Conservation (phyloP, 2,797 vertebrate species). For the Ibycter americanus region DNA sequence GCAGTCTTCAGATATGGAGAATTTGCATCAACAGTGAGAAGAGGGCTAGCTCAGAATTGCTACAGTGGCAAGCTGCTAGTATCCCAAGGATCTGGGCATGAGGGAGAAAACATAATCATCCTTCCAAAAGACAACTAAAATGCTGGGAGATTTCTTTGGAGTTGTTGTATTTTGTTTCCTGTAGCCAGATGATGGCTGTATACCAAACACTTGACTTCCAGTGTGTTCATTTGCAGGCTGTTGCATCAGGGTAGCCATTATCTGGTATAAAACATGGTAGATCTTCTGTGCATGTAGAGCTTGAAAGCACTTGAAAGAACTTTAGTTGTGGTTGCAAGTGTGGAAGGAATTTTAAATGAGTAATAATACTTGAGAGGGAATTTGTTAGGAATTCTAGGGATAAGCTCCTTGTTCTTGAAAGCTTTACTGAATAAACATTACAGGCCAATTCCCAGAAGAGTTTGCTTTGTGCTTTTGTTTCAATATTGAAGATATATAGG, state of each 20-base stretch:
- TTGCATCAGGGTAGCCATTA: neutral
- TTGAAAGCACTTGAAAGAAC: neutral
- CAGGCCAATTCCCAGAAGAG: neutral
- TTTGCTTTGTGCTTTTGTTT: neutral
- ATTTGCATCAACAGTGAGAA: neutral
- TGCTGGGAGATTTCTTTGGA: neutral
- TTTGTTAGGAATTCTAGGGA: constrained; percentile 33
- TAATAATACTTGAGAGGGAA: neutral
- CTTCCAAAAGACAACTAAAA: neutral
- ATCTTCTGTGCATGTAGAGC: neutral
- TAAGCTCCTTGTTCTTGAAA: constrained; percentile 4
- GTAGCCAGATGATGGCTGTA: neutral
- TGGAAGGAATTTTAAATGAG: constrained; percentile 29
- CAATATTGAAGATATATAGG: neutral
- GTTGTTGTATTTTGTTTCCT: neutral
- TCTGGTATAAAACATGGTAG: neutral
- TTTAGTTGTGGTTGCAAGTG: neutral
- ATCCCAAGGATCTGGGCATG: neutral
- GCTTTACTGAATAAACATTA: neutral
- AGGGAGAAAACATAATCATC: neutral
- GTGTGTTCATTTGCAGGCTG: neutral
- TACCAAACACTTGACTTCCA: neutral
- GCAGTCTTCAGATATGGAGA: accelerated
- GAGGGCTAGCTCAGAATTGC: neutral
- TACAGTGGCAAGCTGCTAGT: neutral